These are phyloP conservation scores for Poeciliopsis turrubarensis DNA, from an alignment of 2,113 vertebrate genomes.

Conservation along the genomic window DNA sequence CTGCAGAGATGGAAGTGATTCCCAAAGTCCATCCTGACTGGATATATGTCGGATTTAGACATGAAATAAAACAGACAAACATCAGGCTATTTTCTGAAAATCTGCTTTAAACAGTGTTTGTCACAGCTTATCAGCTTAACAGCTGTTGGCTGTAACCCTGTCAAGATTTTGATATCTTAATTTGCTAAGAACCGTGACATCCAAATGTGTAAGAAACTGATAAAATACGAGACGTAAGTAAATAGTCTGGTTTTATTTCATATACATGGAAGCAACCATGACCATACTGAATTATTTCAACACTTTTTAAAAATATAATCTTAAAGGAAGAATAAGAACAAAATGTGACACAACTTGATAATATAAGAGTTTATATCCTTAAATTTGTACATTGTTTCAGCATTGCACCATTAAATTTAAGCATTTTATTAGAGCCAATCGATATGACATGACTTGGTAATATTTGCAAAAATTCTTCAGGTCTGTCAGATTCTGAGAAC, in stretches of 20 bases:
- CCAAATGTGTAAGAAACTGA: not conserved
- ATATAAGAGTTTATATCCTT: no score
- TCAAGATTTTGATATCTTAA: not conserved
- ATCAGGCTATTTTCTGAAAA: not conserved
- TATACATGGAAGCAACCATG: not conserved
- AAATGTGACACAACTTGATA: not conserved
- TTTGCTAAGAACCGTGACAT: not conserved
- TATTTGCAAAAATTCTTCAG: no score
- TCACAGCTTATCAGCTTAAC: not conserved
- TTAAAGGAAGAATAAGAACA: not conserved
- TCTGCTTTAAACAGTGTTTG: not conserved
- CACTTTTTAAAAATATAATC: not conserved
- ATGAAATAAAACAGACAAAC: constrained; percentile 24
- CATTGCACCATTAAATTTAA: no score
- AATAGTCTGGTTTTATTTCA: not conserved
- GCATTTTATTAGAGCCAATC: no score
- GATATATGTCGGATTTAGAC: constrained; percentile 29
- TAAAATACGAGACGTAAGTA: not conserved
- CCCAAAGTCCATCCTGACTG: constrained; percentile 21
- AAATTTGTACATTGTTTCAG: no score
- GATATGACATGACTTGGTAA: no score
- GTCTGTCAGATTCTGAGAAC: no score
- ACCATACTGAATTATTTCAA: not conserved
- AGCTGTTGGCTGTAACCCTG: not conserved
- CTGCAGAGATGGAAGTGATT: constrained; percentile 43